These are phyloP conservation scores for Drosophila helvetica DNA, from an alignment of 2,888 invertebrate genomes.

Conservation along the genomic window DNA sequence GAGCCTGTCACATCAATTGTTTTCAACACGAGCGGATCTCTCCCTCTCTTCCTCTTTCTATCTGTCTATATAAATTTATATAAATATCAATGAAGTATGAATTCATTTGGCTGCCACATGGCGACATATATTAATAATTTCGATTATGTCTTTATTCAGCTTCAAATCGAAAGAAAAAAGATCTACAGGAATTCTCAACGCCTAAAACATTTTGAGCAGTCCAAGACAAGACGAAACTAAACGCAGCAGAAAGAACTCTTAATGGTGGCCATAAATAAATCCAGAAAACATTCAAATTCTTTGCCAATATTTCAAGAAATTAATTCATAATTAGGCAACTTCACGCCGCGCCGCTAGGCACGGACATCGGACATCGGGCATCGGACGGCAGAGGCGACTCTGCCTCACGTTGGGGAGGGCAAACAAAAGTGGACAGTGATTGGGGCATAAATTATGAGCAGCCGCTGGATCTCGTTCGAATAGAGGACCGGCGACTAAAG, in stretches of 20 bases:
- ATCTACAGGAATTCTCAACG: slow-evolving; percentile 3
- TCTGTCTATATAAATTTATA: slow-evolving; percentile 28
- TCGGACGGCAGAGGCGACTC: no score
- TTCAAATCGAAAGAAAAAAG: slow-evolving; percentile 18
- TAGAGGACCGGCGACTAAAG: slow-evolving; percentile 6
- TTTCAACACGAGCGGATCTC: slow-evolving; percentile 21
- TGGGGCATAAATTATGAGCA: slow-evolving; percentile 60
- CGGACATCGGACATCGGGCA: slow-evolving; percentile 17
- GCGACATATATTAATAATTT: slow-evolving; percentile 53
- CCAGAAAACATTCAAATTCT: slow-evolving; percentile 46
- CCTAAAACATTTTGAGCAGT: slow-evolving; percentile 43
- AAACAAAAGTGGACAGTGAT: slow-evolving; percentile 57
- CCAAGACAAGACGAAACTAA: slow-evolving; percentile 36
- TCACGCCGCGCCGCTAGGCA: slow-evolving; percentile 43
- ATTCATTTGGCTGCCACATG: slow-evolving; percentile 56
- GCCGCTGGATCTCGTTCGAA: slow-evolving; percentile 20
- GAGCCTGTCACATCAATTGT: slow-evolving; percentile 41
- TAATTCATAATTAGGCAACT: slow-evolving; percentile 65
- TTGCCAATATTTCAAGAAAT: slow-evolving; percentile 57
- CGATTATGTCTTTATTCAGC: slow-evolving; percentile 68
- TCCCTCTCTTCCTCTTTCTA: slow-evolving; percentile 1
- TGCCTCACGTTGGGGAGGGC: not conserved
- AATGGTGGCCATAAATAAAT: slow-evolving; percentile 52
- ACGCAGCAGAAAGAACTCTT: slow-evolving; percentile 43
- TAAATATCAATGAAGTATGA: slow-evolving; percentile 61